Evolutionary conservation across 2,888 invertebrate species (phyloP), one percentile per base, ranked within the genome.

Genomic region (Adelognathus sp.): DNA sequence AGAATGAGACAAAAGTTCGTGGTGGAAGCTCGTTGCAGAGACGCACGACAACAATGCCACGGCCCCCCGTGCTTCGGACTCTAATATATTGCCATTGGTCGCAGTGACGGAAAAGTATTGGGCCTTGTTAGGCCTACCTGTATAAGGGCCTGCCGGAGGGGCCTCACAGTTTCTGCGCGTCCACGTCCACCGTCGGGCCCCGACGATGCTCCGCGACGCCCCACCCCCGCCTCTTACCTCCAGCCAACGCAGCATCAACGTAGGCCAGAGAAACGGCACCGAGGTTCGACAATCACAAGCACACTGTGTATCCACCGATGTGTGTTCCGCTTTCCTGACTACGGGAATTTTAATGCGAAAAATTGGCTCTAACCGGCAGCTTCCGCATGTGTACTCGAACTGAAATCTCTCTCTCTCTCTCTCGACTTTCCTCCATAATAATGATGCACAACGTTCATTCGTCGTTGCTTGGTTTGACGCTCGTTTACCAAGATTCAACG

Each of bases 311-410:
- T 83, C 79, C 71, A 74, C 82, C 81, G 76, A 81, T 80, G 82
- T 80, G 78, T 83, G 64, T 56, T 80, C 78, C 80, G 82, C 84
- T 89, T 87, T 87, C 86, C 86, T 85, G 84, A 86, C 87, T 85
- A 83, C 85, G 84, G 85, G 89, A 89, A 90, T 90, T 89, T 90
- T 90, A 89, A 90, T 90, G 89, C 87, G 89, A 90, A 90, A 90
- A 90, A 89, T 90, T 89, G 88, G 81, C 84, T 83, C 82, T 81
- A 84, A 82, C 84, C 81, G 36, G 58, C 52, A 69, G 67, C 83
- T 81, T 82, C 82, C 82, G 81, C 71, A 74, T 72, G 31, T 66
- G 5, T 39, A 56, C 31, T 56, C 54, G 71, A 61, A 64, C 39
- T n/a, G n/a, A n/a, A n/a, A n/a, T n/a, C n/a, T 11, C 14, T 29